Conservation (phyloP, 2,113 vertebrate genomes). For the Chaetops frenatus region DNA sequence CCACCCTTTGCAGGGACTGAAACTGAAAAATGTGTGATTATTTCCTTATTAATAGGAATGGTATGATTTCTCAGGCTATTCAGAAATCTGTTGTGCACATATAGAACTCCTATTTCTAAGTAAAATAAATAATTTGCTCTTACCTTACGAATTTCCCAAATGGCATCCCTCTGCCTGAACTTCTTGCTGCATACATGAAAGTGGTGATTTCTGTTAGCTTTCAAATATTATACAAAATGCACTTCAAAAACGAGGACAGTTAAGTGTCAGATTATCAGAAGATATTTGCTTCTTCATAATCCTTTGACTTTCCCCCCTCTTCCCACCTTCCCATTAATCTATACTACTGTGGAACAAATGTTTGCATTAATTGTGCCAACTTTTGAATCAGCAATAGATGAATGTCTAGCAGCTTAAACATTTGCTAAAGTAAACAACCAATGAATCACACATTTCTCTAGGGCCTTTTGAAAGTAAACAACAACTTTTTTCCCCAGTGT, state of each 20-base stretch:
- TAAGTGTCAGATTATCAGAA: neutral
- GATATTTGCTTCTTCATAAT: neutral
- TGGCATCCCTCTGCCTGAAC: neutral
- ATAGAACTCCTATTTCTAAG: neutral
- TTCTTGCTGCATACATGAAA: neutral
- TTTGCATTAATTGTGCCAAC: conserved; percentile 30
- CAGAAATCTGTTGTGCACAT: neutral
- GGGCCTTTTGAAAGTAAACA: neutral
- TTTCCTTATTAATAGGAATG: neutral
- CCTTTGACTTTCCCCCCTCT: neutral
- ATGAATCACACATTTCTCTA: conserved; percentile 21
- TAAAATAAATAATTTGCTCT: neutral
- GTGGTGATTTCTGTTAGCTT: neutral
- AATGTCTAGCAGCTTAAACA: neutral
- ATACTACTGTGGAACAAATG: neutral
- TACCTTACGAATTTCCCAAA: neutral
- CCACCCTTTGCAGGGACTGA: neutral
- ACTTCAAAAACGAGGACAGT: neutral
- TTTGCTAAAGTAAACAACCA: conserved; percentile 43
- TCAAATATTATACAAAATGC: neutral
- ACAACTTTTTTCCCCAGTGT: neutral
- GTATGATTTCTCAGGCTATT: neutral
- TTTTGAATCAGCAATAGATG: conserved; percentile 18
- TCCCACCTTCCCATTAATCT: neutral
- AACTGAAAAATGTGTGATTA: neutral